Base-by-base conservation (phyloP, 2,888 invertebrate genomes). In the Endomychus coccineus region DNA sequence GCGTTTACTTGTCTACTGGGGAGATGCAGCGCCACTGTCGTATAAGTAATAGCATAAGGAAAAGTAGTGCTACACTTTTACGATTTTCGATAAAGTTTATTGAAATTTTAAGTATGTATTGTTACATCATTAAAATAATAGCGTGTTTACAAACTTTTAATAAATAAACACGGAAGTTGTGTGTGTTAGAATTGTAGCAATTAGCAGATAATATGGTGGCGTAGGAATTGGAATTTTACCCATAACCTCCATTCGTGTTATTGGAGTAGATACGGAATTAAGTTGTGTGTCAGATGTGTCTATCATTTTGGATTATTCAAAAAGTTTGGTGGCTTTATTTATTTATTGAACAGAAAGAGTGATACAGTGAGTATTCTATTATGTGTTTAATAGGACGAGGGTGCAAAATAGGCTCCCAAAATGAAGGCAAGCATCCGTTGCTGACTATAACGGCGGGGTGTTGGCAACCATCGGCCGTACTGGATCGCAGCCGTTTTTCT, bases 171-270 rank as follows among this genome's bases (percentile, higher is more conserved):
- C n/a, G n/a, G n/a, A n/a, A n/a, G n/a, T n/a, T n/a, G n/a, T n/a
- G n/a, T n/a, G n/a, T 38, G 38, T 43, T 46, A 47, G 42, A 51
- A 47, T 52, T 45, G 44, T 30, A 39, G 35, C 48, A 51, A 54
- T 51, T 52, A 45, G 45, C 40, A 49, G 44, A 51, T 55, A 56
- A 58, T 56, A 56, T 62, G 61, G 57, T 56, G 66, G 69, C 77
- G 76, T 75, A 75, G 75, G 73, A 74, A 76, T 74, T 74, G 74
- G 74, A 75, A 75, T 75, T 76, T 77, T 77, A 77, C 77, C 69
- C 76, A 75, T 79, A 79, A 79, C 78, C 78, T 78, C 78, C 77
- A 76, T 70, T 78, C 76, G 75, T 76, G 75, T 77, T 77, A 77
- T 75, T 77, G 77, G 74, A 75, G 76, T 77, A 77, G 77, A 77